These are phyloP conservation scores for Pectinophora gossypiella DNA, from an alignment of 1,140 invertebrate genomes.

Conservation along the genomic window DNA sequence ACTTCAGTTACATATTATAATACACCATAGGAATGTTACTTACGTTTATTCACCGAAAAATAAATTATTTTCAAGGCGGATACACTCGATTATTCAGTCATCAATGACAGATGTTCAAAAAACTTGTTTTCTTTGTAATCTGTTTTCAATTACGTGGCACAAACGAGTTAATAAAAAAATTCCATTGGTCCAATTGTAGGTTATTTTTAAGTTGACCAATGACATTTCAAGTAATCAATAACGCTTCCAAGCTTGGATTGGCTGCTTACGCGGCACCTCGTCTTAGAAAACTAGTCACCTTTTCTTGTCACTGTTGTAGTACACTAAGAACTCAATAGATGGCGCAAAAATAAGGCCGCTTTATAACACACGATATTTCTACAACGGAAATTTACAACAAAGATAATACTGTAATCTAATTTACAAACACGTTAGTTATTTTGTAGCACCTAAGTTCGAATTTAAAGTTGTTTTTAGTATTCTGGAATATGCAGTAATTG, in stretches of 20 bases:
- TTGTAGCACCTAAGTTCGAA: too few species aligned
- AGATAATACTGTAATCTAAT: too few species aligned
- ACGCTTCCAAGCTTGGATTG: not conserved
- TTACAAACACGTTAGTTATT: too few species aligned
- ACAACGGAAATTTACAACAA: too few species aligned
- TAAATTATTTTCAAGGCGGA: conserved; percentile 50
- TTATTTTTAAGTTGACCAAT: not conserved
- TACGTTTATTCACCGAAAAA: conserved; percentile 52
- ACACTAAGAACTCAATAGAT: too few species aligned
- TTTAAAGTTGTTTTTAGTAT: too few species aligned
- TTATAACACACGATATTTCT: too few species aligned
- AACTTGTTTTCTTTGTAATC: conserved; percentile 50
- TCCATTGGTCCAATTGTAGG: not conserved
- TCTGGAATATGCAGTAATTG: too few species aligned
- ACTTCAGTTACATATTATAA: not conserved
- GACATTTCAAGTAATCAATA: not conserved
- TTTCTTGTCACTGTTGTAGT: too few species aligned
- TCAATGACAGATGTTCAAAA: conserved; percentile 56
- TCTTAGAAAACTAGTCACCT: too few species aligned
- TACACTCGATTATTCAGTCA: conserved; percentile 59
- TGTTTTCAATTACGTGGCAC: conserved; percentile 41
- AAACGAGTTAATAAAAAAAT: not conserved
- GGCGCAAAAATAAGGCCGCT: too few species aligned
- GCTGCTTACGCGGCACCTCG: not conserved
- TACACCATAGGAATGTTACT: conserved; percentile 30